Percentiles rank a stretch among this genome's conserved stretches.
Evolutionary conservation across 2,888 invertebrate genomes (phyloP).

Genomic region (Bursaphelenchus okinawaensis): DNA sequence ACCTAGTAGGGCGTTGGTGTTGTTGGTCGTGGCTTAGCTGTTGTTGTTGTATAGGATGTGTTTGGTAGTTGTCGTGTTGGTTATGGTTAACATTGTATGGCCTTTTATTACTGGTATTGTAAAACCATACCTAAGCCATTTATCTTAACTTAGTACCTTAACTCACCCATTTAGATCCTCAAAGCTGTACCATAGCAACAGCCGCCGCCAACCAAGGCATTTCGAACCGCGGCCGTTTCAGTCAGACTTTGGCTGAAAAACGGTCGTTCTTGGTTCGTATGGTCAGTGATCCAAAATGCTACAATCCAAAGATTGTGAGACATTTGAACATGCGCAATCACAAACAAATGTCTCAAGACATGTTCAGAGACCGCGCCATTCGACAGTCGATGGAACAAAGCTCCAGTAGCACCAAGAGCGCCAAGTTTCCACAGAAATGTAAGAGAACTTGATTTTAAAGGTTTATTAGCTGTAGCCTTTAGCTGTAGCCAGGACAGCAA

Average conservation of each 20-base stretch:
- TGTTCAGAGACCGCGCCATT: conserved; percentile 51
- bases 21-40: too few relatives aligned
- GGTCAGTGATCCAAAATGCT: conserved; percentile 87
- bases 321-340: conserved; percentile 57
- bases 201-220: neutral
- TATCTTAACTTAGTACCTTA: neutral
- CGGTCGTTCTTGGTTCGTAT: conserved; percentile 92
- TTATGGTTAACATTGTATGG: neutral
- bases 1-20: neutral
- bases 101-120: neutral
- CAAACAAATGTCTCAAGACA: conserved; percentile 59
- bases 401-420: neutral
- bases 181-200: neutral
- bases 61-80: too few relatives aligned
- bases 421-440: neutral
- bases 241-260: conserved; percentile 77
- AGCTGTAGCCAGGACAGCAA: too few relatives aligned
- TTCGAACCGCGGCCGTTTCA: conserved; percentile 18
- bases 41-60: too few relatives aligned
- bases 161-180: neutral
- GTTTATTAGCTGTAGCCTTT: too few relatives aligned
- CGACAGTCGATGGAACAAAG: conserved; percentile 29
- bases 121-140: neutral
- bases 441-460: neutral
- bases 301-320: conserved; percentile 75